A percentile compares a stretch with the other conserved stretches of the same genome.
These are phyloP conservation scores for Lampropteryx suffumata DNA, from an alignment of 2,888 invertebrate species.

Conservation along the genomic window DNA sequence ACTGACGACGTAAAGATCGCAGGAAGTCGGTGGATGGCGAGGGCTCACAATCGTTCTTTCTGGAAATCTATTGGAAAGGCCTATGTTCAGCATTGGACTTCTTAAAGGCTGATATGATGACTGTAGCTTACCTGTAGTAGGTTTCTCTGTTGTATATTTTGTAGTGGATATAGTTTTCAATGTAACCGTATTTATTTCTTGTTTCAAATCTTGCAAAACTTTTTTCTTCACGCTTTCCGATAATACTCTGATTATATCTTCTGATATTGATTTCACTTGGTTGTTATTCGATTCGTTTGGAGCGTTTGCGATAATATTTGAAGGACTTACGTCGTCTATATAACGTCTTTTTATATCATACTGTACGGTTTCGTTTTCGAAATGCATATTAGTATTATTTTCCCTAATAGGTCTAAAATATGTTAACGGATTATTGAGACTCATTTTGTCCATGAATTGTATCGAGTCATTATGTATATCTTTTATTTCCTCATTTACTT, in stretches of 20 bases:
- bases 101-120: no score
- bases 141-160: no score
- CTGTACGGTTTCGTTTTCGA: constrained; percentile 4
- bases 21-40: no score
- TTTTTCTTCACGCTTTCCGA: constrained; percentile 59
- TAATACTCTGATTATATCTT: constrained; percentile 53
- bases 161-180: constrained; percentile 3
- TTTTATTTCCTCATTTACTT: background rate
- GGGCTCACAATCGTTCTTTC: no score
- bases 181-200: constrained; percentile 29
- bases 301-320: constrained; percentile 1
- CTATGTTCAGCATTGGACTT: no score
- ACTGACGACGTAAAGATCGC: no score
- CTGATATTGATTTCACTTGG: constrained; percentile 9
- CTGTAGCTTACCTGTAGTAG: constrained; percentile 4
- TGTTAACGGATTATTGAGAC: background rate
- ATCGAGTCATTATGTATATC: constrained; percentile 5
- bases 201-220: constrained; percentile 55
- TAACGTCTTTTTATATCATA: constrained; percentile 5
- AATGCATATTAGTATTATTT: background rate
- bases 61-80: no score
- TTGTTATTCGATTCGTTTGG: constrained; percentile 1
- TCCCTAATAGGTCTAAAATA: background rate
- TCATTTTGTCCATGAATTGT: constrained; percentile 2
- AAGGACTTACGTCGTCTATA: background rate